Conservation (phyloP, 2,888 invertebrate genomes). For the Phasia obesa region DNA sequence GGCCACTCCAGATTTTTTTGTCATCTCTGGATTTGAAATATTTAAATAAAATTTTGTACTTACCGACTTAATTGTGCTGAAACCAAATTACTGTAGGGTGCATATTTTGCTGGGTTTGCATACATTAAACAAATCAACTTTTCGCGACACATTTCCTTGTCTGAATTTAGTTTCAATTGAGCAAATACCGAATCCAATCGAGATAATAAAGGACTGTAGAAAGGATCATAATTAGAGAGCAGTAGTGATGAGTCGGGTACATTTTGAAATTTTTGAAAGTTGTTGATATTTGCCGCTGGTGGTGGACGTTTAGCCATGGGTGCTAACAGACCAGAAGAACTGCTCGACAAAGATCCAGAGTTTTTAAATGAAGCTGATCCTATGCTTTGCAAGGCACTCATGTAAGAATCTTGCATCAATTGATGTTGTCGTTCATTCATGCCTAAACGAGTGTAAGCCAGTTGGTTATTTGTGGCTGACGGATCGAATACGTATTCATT, state of each 20-base stretch:
- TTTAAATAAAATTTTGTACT: slow-evolving; percentile 76
- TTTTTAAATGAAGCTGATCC: slow-evolving; percentile 79
- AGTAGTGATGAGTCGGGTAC: slow-evolving; percentile 92
- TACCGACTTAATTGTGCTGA: slow-evolving; percentile 94
- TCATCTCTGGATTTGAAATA: no score
- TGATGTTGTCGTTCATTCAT: slow-evolving; percentile 85
- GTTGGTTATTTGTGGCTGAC: slow-evolving; percentile 72
- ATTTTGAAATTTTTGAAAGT: slow-evolving; percentile 93
- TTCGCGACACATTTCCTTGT: slow-evolving; percentile 89
- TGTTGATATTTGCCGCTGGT: slow-evolving; percentile 83
- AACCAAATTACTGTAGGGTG: slow-evolving; percentile 93
- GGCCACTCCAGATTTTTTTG: no score
- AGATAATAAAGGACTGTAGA: slow-evolving; percentile 93
- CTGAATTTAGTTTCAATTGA: slow-evolving; percentile 86
- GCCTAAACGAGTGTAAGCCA: slow-evolving; percentile 83
- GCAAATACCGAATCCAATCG: slow-evolving; percentile 93
- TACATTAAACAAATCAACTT: slow-evolving; percentile 94
- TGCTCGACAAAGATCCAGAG: slow-evolving; percentile 75
- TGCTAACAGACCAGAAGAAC: slow-evolving; percentile 70
- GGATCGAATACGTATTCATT: slow-evolving; percentile 79
- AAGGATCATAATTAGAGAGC: slow-evolving; percentile 93
- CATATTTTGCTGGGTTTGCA: slow-evolving; percentile 92
- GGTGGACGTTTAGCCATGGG: slow-evolving; percentile 76
- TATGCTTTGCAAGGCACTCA: slow-evolving; percentile 83
- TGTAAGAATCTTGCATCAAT: slow-evolving; percentile 85